Conservation (phyloP, 2,113 vertebrate species). For the Pipa parva region DNA sequence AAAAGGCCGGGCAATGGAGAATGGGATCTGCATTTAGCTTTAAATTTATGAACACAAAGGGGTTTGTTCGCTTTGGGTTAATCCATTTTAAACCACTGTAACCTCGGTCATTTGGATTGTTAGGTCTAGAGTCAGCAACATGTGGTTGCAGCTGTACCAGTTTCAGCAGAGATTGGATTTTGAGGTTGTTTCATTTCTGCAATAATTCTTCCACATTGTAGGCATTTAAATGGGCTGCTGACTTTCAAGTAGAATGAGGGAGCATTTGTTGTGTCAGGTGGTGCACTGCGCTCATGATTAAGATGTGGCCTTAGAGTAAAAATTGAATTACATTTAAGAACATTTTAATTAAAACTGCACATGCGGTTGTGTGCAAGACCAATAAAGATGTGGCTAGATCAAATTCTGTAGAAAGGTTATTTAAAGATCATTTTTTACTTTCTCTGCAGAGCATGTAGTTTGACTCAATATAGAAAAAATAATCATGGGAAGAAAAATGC, state of each 20-base stretch:
- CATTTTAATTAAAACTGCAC: slow-evolving; percentile 39
- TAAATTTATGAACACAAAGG: slow-evolving; percentile 18
- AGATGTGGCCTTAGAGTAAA: slow-evolving; percentile 28
- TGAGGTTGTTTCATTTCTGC: slow-evolving; percentile 33
- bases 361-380: slow-evolving; percentile 1
- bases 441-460: slow-evolving; percentile 4
- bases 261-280: slow-evolving; percentile 40
- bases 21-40: slow-evolving; percentile 15
- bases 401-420: slow-evolving; percentile 32
- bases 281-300: slow-evolving; percentile 20
- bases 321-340: slow-evolving; percentile 38
- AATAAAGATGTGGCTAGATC: slow-evolving; percentile 29
- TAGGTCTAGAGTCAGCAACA: slow-evolving; percentile 32
- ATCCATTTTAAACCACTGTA: slow-evolving; percentile 37
- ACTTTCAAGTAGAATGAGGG: slow-evolving; percentile 9
- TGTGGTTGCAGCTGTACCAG: slow-evolving; percentile 31
- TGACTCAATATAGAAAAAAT: slow-evolving; percentile 13
- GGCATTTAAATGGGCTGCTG: slow-evolving; percentile 15
- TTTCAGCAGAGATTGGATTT: slow-evolving; percentile 29
- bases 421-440: slow-evolving; percentile 18
- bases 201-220: slow-evolving; percentile 36
- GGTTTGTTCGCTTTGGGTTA: slow-evolving; percentile 25
- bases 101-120: slow-evolving; percentile 25
- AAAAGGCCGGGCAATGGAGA: not conserved
- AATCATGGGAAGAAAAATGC: slow-evolving; percentile 15